Base-by-base conservation (phyloP, 2,797 vertebrate genomes). In the Columba guinea region DNA sequence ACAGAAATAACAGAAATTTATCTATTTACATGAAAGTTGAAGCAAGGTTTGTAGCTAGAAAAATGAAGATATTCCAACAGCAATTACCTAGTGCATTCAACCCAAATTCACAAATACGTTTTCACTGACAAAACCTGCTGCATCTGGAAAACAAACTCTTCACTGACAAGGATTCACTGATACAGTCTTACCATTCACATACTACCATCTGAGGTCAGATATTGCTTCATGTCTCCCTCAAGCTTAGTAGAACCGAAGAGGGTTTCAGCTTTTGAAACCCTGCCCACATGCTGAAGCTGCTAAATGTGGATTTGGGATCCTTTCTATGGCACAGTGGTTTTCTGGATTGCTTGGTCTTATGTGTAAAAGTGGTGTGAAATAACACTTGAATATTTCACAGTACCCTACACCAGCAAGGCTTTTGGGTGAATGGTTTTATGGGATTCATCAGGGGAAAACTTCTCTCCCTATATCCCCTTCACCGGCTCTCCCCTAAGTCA, bases 1-100 rank as follows among this genome's bases (percentile, higher is more conserved):
- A 90, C 83, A 96, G 60, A 90, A 95, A 75, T 96, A 93, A 90
- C 83, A 96, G 60, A 90, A 95, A 75, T 96, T 91, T 71, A 92
- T 68, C 58, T 73, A 14, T 55, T 95, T 80, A 81, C 53, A 78
- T 4, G 2, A 95, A 92, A 92, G 51, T 27, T 75, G 56, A 90
- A 83, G 49, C 17, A 26, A 83, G 52, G 14, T 67, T 73, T 87
- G 51, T 30, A 94, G 41, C n/a, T 64, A 46, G 44, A 46, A 46
- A 46, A 46, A 46, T 46, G 13, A 39, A 39, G 39, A 13, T 39
- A 39, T 39, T 39, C 39, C 39, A 39, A 14, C 13, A 39, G 39
- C 39, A 39, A 39, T 39, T 39, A 46, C 44, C 44, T 46, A 51
- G 23, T 68, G 10, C 64, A 53, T 89, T 87, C 84, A 91, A 69